Conservation (phyloP, 2,888 invertebrate genomes). For the Sphaeridia pumilis region DNA sequence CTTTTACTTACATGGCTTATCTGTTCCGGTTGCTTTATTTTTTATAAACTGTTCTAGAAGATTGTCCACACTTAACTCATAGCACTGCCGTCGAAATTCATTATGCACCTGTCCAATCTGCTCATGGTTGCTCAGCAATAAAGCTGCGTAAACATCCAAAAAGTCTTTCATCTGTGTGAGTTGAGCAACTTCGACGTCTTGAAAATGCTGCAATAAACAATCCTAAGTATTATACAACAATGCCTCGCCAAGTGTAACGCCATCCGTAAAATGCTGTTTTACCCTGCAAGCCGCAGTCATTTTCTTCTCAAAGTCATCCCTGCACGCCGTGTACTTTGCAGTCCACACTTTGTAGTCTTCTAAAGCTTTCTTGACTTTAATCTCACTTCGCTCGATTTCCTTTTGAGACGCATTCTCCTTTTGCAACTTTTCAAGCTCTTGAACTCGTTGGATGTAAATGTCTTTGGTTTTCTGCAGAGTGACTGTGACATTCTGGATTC, state of each 20-base stretch:
- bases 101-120: slow-evolving; percentile 84
- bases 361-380: slow-evolving; percentile 81
- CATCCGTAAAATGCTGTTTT: too few species aligned
- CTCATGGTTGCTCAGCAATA: slow-evolving; percentile 78
- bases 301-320: slow-evolving; percentile 89
- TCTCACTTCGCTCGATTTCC: slow-evolving; percentile 86
- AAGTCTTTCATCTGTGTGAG: slow-evolving; percentile 91
- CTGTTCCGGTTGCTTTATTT: slow-evolving; percentile 83
- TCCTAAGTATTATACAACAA: too few species aligned
- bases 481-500: slow-evolving; percentile 77
- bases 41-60: slow-evolving; percentile 81
- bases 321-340: slow-evolving; percentile 81
- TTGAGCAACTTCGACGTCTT: slow-evolving; percentile 87
- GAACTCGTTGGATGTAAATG: slow-evolving; percentile 69
- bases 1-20: slow-evolving; percentile 86
- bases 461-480: slow-evolving; percentile 87
- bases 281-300: slow-evolving; percentile 85
- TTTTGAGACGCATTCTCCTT: slow-evolving; percentile 82
- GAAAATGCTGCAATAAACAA: slow-evolving; percentile 61
- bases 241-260: too few species aligned
- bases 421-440: slow-evolving; percentile 77
- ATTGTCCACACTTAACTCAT: slow-evolving; percentile 84
- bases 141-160: slow-evolving; percentile 73
- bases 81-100: slow-evolving; percentile 82
- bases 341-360: slow-evolving; percentile 86